Evolutionary conservation across 2,113 vertebrate genomes (phyloP).

Genomic region (Rhagologus leucostigma): DNA sequence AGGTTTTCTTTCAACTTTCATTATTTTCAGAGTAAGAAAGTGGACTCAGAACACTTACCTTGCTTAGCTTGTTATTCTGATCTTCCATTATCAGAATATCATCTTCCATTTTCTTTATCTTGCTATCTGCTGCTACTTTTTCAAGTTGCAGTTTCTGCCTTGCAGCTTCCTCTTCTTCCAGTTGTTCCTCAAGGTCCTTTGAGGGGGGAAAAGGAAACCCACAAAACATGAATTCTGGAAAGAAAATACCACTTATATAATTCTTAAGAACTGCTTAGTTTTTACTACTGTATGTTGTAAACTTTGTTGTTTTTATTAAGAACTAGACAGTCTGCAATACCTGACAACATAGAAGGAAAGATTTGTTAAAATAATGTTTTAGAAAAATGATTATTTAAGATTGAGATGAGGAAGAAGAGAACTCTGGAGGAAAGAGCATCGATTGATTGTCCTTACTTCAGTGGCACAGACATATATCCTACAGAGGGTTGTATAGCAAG

Average conservation of each 20-base stretch:
- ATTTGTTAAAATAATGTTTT: not conserved
- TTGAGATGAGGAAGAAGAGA: not conserved
- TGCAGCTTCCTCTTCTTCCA: slow-evolving; percentile 85
- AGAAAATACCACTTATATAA: not conserved
- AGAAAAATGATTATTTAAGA: not conserved
- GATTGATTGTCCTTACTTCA: not conserved
- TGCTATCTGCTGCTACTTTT: slow-evolving; percentile 85
- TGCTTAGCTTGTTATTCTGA: slow-evolving; percentile 89
- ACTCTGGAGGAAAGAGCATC: not conserved
- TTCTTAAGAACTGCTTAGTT: not conserved
- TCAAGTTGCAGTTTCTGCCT: slow-evolving; percentile 91
- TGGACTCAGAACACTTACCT: slow-evolving; percentile 61
- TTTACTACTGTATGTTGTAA: not conserved
- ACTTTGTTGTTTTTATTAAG: not conserved
- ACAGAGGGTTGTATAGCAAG: not conserved
- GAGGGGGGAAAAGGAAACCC: not conserved
- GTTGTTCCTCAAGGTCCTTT: slow-evolving; percentile 87
- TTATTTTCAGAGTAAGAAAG: not conserved
- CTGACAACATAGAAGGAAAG: not conserved
- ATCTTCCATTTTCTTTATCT: slow-evolving; percentile 93
- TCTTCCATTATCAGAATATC: slow-evolving; percentile 90
- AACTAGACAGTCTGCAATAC: not conserved
- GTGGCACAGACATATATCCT: not conserved
- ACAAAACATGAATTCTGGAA: not conserved
- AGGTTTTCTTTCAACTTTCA: not conserved